These are phyloP conservation scores for Sebastiscus tertius DNA, from an alignment of 2,797 vertebrate genomes.

Conservation along the genomic window DNA sequence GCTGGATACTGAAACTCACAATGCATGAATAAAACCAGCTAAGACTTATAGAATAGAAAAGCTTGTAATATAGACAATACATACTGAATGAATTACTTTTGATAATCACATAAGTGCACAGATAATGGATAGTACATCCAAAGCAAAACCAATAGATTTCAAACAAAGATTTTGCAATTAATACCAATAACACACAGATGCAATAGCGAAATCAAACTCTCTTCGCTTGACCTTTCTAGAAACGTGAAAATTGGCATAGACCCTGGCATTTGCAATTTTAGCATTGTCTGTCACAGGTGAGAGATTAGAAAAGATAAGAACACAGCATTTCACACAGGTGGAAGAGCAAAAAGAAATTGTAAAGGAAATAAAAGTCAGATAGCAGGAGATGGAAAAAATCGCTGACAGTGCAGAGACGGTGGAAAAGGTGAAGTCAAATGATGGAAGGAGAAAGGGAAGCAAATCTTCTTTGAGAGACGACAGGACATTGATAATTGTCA, in stretches of 20 bases:
- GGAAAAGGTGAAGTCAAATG: not conserved
- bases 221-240: not conserved
- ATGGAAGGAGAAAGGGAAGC: not conserved
- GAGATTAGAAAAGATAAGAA: not conserved
- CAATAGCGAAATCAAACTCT: not conserved
- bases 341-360: not conserved
- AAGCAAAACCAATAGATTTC: not conserved
- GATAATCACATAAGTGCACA: not conserved
- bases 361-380: not conserved
- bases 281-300: not conserved
- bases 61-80: not conserved
- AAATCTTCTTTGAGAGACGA: not conserved
- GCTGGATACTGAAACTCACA: not conserved
- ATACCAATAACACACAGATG: not conserved
- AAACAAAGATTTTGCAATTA: not conserved
- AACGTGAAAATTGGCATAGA: not conserved
- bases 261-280: not conserved
- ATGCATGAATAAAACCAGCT: not conserved
- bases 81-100: not conserved
- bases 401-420: not conserved
- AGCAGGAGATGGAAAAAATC: not conserved
- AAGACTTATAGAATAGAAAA: not conserved
- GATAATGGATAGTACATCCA: not conserved
- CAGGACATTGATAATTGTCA: not conserved
- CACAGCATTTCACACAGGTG: not conserved